Percentiles rank a stretch among this genome's conserved stretches.
These are phyloP conservation scores for Chauna torquata DNA, from an alignment of 2,113 vertebrate genomes.

Conservation along the genomic window DNA sequence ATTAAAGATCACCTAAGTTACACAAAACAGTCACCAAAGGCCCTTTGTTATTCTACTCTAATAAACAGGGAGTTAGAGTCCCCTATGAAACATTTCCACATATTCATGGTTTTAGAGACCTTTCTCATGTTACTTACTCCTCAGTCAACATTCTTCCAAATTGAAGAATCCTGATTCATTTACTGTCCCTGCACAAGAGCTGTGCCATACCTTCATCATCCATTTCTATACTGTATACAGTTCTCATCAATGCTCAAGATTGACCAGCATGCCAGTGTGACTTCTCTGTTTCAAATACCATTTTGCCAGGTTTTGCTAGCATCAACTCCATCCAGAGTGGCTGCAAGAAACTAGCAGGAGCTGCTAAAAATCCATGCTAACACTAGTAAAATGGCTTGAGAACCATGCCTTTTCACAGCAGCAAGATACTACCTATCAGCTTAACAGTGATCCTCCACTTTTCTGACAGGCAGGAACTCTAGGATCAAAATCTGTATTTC, in stretches of 20 bases:
- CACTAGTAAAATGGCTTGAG: background rate
- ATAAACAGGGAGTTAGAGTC: background rate
- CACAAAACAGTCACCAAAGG: background rate
- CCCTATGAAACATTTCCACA: background rate
- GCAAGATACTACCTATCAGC: background rate
- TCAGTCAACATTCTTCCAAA: background rate
- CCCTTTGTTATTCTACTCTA: background rate
- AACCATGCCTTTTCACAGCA: background rate
- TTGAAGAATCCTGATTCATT: background rate
- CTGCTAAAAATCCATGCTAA: background rate
- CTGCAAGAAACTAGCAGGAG: background rate
- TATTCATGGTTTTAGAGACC: background rate
- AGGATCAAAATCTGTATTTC: background rate
- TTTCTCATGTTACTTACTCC: background rate
- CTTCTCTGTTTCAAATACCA: background rate
- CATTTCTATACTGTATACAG: background rate
- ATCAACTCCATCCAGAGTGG: background rate
- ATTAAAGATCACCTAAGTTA: background rate
- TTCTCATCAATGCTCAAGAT: background rate
- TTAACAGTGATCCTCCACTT: background rate
- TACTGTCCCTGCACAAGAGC: background rate
- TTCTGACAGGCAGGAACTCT: background rate
- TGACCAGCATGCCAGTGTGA: background rate
- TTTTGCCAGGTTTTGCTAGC: background rate
- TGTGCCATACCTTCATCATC: background rate